Evolutionary conservation across 1,140 invertebrate genomes (phyloP).

Genomic region (Mamestra configurata): DNA sequence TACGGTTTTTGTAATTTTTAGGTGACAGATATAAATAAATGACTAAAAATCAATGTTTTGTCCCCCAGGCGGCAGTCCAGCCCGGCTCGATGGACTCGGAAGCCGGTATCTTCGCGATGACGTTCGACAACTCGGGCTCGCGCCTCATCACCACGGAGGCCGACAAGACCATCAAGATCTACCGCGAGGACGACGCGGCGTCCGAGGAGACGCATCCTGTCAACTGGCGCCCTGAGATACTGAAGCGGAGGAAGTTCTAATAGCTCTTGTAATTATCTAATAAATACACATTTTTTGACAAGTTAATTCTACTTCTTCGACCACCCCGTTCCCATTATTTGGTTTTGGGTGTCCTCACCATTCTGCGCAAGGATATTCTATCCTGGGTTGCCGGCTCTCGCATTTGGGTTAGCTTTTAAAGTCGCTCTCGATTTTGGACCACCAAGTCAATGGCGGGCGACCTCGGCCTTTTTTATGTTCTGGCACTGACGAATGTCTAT

Average conservation of each 20-base stretch:
- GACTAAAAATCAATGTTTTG: not conserved
- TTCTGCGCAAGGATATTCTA: too few species aligned
- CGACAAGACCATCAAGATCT: conserved; percentile 99
- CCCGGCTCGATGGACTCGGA: conserved; percentile 99
- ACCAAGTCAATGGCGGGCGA: too few species aligned
- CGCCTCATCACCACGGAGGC: conserved; percentile 98
- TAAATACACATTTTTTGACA: conserved; percentile 10
- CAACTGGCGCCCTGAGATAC: conserved; percentile 98
- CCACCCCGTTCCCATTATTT: too few species aligned
- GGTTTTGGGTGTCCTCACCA: too few species aligned
- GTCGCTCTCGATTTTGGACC: too few species aligned
- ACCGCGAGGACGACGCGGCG: conserved; percentile 98
- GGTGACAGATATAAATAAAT: too few species aligned
- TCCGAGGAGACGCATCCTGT: conserved; percentile 99
- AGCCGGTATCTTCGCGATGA: conserved; percentile 98
- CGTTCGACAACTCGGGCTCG: conserved; percentile 97
- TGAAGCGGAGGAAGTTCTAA: conserved; percentile 96
- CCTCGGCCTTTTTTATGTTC: too few species aligned
- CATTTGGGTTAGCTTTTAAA: too few species aligned
- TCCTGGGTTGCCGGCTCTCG: too few species aligned
- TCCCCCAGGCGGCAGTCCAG: conserved; percentile 95
- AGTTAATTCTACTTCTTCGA: not conserved
- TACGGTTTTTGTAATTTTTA: too few species aligned
- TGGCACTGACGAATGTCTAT: too few species aligned
- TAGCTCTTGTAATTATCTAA: not conserved